Percentiles rank a stretch among this genome's conserved stretches.
These are phyloP conservation scores for Anolis apletophallus DNA, from an alignment of 2,797 vertebrate genomes.

Conservation along the genomic window DNA sequence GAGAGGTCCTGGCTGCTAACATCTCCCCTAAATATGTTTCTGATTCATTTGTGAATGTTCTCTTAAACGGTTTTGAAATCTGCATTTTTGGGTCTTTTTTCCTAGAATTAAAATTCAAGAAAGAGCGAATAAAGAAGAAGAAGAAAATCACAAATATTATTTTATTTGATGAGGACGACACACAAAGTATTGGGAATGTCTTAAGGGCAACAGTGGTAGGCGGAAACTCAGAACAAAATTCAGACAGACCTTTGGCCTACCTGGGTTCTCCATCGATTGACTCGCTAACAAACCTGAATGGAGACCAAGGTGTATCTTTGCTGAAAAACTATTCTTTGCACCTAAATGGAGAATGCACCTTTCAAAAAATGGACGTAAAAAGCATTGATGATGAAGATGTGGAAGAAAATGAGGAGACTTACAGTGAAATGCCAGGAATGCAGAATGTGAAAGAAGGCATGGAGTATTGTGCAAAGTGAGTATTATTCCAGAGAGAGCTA, in stretches of 20 bases:
- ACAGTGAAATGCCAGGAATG: conserved; percentile 50
- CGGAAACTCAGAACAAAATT: conserved; percentile 87
- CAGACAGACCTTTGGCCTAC: conserved; percentile 76
- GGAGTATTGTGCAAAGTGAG: conserved; percentile 76
- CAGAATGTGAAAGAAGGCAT: conserved; percentile 51
- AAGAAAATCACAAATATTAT: conserved; percentile 98
- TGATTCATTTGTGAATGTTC: background rate
- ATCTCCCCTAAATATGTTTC: too few relatives aligned
- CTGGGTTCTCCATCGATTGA: conserved; percentile 68
- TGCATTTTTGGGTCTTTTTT: conserved; percentile 14
- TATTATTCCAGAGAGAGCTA: conserved; percentile 5
- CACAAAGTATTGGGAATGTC: conserved; percentile 81
- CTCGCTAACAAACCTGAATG: conserved; percentile 60
- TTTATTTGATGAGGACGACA: conserved; percentile 93
- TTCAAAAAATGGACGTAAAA: conserved; percentile 81
- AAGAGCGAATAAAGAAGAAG: conserved; percentile 90
- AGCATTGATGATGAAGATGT: conserved; percentile 83
- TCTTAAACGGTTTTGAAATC: background rate
- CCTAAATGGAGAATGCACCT: conserved; percentile 78
- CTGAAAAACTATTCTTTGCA: conserved; percentile 73
- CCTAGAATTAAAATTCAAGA: conserved; percentile 88
- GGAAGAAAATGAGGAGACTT: conserved; percentile 75
- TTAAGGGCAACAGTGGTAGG: conserved; percentile 75
- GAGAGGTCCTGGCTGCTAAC: too few relatives aligned
- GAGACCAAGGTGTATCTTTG: conserved; percentile 68